Evolutionary conservation across 2,113 vertebrate species (phyloP).

Genomic region (Menidia beryllina): DNA sequence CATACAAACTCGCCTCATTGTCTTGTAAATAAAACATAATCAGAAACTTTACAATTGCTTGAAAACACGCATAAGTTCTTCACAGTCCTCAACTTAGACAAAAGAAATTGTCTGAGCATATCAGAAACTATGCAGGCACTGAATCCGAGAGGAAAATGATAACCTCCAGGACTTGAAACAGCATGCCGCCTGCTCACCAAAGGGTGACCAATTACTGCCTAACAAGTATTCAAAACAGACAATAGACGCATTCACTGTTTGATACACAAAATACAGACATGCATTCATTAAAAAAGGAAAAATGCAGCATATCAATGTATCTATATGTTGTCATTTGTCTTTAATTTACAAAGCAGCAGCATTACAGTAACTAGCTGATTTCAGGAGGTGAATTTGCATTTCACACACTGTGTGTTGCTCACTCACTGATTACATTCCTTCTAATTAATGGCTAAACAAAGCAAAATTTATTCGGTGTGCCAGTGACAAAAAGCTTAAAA

Average conservation of each 20-base stretch:
- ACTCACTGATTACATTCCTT: not conserved
- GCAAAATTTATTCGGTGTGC: not conserved
- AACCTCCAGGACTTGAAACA: conserved; percentile 6
- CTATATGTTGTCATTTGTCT: not conserved
- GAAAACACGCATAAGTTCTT: not conserved
- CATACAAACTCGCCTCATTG: not conserved
- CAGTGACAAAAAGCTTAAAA: not conserved
- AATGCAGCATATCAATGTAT: not conserved
- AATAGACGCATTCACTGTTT: not conserved
- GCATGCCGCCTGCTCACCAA: not conserved
- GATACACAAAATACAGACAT: not conserved
- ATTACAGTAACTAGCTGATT: not conserved
- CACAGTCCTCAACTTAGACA: not conserved
- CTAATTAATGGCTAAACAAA: not conserved
- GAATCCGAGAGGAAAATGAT: conserved; percentile 14
- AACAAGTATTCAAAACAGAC: too few relatives aligned
- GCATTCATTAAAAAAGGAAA: not conserved
- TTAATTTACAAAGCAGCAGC: not conserved
- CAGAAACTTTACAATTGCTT: not conserved
- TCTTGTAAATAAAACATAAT: not conserved
- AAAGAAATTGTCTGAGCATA: conserved; percentile 57
- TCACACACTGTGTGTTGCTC: not conserved
- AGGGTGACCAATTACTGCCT: too few relatives aligned
- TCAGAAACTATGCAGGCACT: conserved; percentile 28
- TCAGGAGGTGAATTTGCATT: conserved; percentile 5